phyloP scores from a whole-genome alignment of 1,140 invertebrate genomes.

The Brachionus koreanus region DNA sequence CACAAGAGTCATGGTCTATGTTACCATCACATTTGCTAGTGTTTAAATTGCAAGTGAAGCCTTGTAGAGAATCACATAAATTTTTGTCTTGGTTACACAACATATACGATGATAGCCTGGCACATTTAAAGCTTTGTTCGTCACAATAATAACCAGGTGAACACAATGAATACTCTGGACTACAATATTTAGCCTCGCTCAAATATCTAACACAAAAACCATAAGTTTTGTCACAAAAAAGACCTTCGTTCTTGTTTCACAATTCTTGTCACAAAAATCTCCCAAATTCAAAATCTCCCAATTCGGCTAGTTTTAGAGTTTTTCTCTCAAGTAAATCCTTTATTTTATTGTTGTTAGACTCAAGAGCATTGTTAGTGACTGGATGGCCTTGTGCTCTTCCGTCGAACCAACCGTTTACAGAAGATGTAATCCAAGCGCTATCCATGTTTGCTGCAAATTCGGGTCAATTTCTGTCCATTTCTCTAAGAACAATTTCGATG shows the following conservation, averaged over 20 bases:
- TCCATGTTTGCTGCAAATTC: too few species aligned
- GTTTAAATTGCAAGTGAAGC: background rate
- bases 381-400: background rate
- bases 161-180: constrained; percentile 10
- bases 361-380: background rate
- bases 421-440: background rate
- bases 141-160: constrained; percentile 1
- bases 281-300: background rate
- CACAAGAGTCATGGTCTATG: background rate
- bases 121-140: background rate
- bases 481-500: too few species aligned
- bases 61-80: background rate
- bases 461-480: too few species aligned
- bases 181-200: background rate
- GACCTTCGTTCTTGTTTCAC: background rate
- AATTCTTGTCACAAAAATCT: background rate
- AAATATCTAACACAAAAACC: constrained; percentile 18
- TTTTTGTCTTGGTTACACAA: background rate
- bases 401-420: background rate
- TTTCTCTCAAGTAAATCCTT: background rate
- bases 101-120: background rate
- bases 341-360: background rate
- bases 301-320: background rate
- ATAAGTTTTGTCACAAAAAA: constrained; percentile 1
- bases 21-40: constrained; percentile 3